phyloP scores from a whole-genome alignment of 1,140 invertebrate species.

The Zaprionus nigranus region DNA sequence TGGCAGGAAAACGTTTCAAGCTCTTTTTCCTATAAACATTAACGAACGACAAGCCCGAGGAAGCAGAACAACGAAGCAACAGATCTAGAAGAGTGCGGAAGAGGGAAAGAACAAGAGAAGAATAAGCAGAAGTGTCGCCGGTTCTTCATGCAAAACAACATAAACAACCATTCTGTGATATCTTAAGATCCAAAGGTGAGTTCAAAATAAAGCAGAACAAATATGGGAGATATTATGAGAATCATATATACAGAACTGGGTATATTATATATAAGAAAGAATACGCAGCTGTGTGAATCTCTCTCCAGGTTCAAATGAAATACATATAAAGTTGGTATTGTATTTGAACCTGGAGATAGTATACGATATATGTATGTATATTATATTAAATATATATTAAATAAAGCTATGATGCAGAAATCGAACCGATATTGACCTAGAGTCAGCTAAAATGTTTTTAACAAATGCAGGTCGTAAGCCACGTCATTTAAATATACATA shows the following conservation, averaged over 20 bases:
- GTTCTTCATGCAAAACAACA: constrained; percentile 43
- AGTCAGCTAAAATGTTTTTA: too few relatives aligned
- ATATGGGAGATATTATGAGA: neutral
- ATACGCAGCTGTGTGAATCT: neutral
- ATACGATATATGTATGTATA: too few relatives aligned
- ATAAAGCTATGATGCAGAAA: too few relatives aligned
- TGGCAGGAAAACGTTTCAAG: constrained; percentile 21
- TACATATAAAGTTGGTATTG: too few relatives aligned
- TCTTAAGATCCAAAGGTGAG: constrained; percentile 83
- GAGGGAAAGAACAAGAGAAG: constrained; percentile 7
- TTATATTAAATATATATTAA: too few relatives aligned
- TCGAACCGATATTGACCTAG: too few relatives aligned
- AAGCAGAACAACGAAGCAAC: constrained; percentile 9
- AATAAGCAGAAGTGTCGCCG: constrained; percentile 57
- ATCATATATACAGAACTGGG: neutral
- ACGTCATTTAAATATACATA: too few relatives aligned
- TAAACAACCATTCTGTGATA: constrained; percentile 82
- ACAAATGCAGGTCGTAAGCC: too few relatives aligned
- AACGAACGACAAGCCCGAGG: constrained; percentile 16
- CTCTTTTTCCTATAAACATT: constrained; percentile 2
- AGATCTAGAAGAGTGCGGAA: neutral
- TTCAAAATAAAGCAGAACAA: constrained; percentile 29
- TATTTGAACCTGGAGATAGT: too few relatives aligned
- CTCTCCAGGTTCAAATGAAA: too few relatives aligned
- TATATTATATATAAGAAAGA: neutral